Percentiles rank a stretch among this genome's conserved stretches.
Evolutionary conservation across 2,888 invertebrate species (phyloP).

Genomic region (Andricus quercusramuli): DNA sequence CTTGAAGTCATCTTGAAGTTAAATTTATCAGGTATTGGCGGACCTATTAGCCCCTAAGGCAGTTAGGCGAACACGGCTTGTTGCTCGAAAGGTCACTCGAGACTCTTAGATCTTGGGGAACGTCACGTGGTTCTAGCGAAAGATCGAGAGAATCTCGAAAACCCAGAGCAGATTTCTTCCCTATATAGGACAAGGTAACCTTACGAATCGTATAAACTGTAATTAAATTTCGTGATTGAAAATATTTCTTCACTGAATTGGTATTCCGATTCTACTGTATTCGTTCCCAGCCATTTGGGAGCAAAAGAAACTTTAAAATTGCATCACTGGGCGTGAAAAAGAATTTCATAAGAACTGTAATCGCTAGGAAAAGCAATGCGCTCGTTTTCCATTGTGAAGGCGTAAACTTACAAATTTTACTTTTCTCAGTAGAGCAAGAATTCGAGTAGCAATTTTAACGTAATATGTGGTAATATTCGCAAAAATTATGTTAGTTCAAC

Average conservation of each 20-base stretch:
- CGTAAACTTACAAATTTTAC: not conserved
- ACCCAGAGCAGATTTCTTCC: not conserved
- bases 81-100: slow-evolving; percentile 50
- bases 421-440: not conserved
- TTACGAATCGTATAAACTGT: not conserved
- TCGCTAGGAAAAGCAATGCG: not conserved
- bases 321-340: not conserved
- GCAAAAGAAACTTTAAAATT: not conserved
- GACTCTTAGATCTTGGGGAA: slow-evolving; percentile 33
- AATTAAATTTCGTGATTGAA: not conserved
- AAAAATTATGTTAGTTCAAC: not conserved
- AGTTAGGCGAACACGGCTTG: slow-evolving; percentile 52
- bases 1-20: slow-evolving; percentile 42
- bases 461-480: not conserved
- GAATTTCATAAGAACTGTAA: not conserved
- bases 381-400: not conserved
- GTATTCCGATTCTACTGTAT: not conserved
- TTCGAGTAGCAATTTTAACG: not conserved
- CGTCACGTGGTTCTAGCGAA: slow-evolving; percentile 20
- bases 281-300: not conserved
- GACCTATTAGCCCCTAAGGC: slow-evolving; percentile 51
- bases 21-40: slow-evolving; percentile 51
- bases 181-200: slow-evolving; percentile 17
- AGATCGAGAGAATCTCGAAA: slow-evolving; percentile 35
- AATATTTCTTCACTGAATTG: not conserved